Evolutionary conservation across 37 sponge, comb jelly and placozoan genomes (phyloP), one percentile per base, ranked within the genome.

Genomic region (Diacarnus erythraeanus): DNA sequence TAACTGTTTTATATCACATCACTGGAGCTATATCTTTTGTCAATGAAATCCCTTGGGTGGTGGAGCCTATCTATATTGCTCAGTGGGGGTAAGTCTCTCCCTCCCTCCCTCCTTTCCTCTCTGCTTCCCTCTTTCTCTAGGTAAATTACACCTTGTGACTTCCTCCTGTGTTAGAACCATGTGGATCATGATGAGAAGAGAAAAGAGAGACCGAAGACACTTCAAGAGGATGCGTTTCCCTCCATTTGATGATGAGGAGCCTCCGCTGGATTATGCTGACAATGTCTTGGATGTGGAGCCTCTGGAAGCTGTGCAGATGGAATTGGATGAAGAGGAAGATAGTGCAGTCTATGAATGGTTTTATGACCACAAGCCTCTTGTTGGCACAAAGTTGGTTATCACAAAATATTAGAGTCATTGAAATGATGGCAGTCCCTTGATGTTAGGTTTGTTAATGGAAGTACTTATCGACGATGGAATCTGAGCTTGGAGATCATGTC

Each of bases 131-230:
- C 18, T 56, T 56, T 20, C 20, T n/a, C n/a, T n/a, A n/a, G n/a
- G n/a, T n/a, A n/a, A n/a, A n/a, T n/a, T n/a, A n/a, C n/a, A n/a
- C n/a, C n/a, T n/a, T n/a, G n/a, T n/a, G n/a, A n/a, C n/a, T n/a
- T n/a, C n/a, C 17, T 42, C 39, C 41, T 23, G 31, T 25, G 79
- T 43, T 33, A 43, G 18, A 40, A 94, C 95, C 22, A 98, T 98
- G 99, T 98, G 99, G 99, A 96, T 98, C 75, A 98, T 98, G 99
- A 98, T 98, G 99, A 47, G 99, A 34, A 59, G 99, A 23, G 99
- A 98, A 82, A 98, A 98, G 87, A 71, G 99, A 33, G 99, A 98
- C 87, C 79, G 99, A 10, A 81, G 99, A 25, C 99, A 98, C 83
- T 98, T 98, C 70, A 98, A 98, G 85, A 68, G 99, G 64, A 98